Evolutionary conservation across 2,113 vertebrate species (phyloP).

Genomic region (Oceanites oceanicus): DNA sequence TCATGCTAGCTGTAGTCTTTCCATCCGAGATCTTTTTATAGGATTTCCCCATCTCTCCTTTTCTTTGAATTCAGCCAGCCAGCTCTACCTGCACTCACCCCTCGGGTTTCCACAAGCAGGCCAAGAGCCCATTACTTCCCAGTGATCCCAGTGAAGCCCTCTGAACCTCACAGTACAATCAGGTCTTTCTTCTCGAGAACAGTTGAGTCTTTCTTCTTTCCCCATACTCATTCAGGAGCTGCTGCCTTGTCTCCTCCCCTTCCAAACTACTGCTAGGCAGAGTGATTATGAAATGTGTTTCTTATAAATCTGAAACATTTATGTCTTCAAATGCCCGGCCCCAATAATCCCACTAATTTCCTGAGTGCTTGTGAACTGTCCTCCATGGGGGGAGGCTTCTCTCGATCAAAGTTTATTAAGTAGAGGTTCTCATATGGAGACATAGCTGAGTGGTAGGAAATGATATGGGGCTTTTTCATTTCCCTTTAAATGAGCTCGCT

Average conservation of each 20-base stretch:
- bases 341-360: conserved; percentile 71
- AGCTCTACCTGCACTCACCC: conserved; percentile 13
- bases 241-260: conserved; percentile 46
- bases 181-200: conserved; percentile 43
- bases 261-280: conserved; percentile 44
- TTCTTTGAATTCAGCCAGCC: background rate
- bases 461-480: conserved; percentile 51
- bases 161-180: conserved; percentile 36
- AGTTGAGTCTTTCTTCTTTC: conserved; percentile 46
- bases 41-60: background rate
- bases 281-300: conserved; percentile 68
- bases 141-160: conserved; percentile 39
- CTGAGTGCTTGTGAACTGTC: conserved; percentile 57
- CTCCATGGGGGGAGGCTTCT: conserved; percentile 31
- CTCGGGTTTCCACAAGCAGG: background rate
- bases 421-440: conserved; percentile 54
- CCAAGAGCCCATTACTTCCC: background rate
- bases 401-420: conserved; percentile 60
- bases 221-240: conserved; percentile 33
- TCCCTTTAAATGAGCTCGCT: conserved; percentile 49
- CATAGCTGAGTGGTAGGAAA: conserved; percentile 45
- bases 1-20: background rate
- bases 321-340: conserved; percentile 51
- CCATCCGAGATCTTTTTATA: background rate
- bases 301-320: conserved; percentile 64